These are phyloP conservation scores for Cydia amplana DNA, from an alignment of 1,140 invertebrate genomes.

Conservation along the genomic window DNA sequence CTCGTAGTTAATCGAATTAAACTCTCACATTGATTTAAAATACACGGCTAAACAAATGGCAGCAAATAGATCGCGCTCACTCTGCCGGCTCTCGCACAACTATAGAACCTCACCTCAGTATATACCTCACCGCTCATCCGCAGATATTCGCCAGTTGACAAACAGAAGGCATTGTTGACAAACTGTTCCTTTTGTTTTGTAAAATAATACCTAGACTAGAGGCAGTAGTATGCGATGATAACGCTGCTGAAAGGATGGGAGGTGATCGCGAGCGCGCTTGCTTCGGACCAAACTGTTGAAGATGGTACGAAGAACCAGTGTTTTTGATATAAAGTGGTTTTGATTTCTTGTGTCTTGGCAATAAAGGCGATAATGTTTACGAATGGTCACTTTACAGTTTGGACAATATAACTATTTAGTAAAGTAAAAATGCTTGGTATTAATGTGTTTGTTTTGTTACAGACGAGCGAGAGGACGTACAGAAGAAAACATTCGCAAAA, in stretches of 20 bases:
- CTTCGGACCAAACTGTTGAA: not conserved
- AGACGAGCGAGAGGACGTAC: constrained; percentile 95
- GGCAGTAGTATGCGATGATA: constrained; percentile 7
- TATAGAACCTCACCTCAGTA: not conserved
- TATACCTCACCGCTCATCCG: not conserved
- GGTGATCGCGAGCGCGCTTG: constrained; percentile 7
- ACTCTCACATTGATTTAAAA: not conserved
- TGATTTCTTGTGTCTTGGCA: no score
- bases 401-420: no score
- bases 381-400: no score
- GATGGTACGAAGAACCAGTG: constrained; percentile 1
- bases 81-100: not conserved
- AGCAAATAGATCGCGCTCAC: not conserved
- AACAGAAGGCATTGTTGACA: not conserved
- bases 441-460: constrained; percentile 63
- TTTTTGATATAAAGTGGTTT: not conserved
- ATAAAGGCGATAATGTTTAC: no score
- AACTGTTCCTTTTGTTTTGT: not conserved
- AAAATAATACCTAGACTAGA: not conserved
- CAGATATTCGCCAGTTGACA: constrained; percentile 4
- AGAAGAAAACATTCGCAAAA: constrained; percentile 97
- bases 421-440: no score
- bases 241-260: constrained; percentile 23
- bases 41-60: not conserved
- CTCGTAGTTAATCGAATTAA: not conserved